These are phyloP conservation scores for Colletes collaris DNA, from an alignment of 2,888 invertebrate species.

Conservation along the genomic window DNA sequence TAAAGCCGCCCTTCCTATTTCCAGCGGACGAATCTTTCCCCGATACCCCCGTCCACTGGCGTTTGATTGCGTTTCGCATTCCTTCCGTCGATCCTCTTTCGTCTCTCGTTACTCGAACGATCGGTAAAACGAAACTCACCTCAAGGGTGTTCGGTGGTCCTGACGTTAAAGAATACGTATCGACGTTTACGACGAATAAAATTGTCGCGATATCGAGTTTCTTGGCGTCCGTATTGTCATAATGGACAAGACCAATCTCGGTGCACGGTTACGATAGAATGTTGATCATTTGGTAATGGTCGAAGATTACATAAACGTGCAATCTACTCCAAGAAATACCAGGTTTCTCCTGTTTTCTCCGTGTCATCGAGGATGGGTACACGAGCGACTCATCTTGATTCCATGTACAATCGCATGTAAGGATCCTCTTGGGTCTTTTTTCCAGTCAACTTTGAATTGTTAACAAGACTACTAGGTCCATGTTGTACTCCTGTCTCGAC, in stretches of 20 bases:
- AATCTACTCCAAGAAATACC: too few relatives aligned
- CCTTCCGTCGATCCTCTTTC: conserved; percentile 60
- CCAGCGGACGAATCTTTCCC: conserved; percentile 18
- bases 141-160: conserved; percentile 24
- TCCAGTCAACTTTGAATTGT: too few relatives aligned
- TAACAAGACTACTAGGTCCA: too few relatives aligned
- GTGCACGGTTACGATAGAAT: too few relatives aligned
- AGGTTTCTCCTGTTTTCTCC: too few relatives aligned
- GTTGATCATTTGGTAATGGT: too few relatives aligned
- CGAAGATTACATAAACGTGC: too few relatives aligned
- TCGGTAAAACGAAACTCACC: conserved; percentile 47
- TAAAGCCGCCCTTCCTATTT: conserved; percentile 56
- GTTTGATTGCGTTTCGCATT: conserved; percentile 60
- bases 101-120: conserved; percentile 38
- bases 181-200: conserved; percentile 27
- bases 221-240: background rate
- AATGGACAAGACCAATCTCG: background rate
- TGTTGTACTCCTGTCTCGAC: too few relatives aligned
- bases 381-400: too few relatives aligned
- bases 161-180: conserved; percentile 12
- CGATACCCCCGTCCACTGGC: background rate
- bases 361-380: too few relatives aligned
- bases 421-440: too few relatives aligned
- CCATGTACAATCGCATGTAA: too few relatives aligned
- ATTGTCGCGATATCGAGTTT: background rate